Evolutionary conservation across 2,888 invertebrate species (phyloP), one percentile per base, ranked within the genome.

Genomic region (Himalopsyche tibetana): DNA sequence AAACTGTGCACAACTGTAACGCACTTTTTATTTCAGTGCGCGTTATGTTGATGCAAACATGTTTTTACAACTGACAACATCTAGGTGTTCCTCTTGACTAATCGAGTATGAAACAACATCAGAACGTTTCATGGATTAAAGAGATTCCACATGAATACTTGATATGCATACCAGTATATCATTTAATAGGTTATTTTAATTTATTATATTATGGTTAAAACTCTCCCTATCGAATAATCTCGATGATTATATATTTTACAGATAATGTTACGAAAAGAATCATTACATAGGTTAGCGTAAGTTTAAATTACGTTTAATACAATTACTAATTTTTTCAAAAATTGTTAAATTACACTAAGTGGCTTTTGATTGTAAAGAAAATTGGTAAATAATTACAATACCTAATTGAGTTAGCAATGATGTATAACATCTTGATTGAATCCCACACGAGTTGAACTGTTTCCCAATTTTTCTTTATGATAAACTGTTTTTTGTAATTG

Each of bases 31-130:
- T 85, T 51, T 80, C 82, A 83, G 80, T 79, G 80, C 69, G 80
- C 82, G 74, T 69, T 45, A 55, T 63, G 74, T 82, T 85, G 82
- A 55, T 83, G 80, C 56, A 51, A 42, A 42, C 80, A 82, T 85
- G 82, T 84, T 69, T 55, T 85, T 82, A 82, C 45, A 81, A 81
- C 85, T 85, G 85, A 82, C 85, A 82, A 85, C 85, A 85, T 85
- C 85, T 85, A 74, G 85, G 82, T 82, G 82, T 74, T 74, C 15
- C 15, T 38, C 4, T 15, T 74, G 51, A 51, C 15, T 15, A 51
- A 51, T 51, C 51, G 6, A 15, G 15, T 15, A 51, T 51, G 15
- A 51, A 51, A 51, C 51, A 51, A 51, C 15, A 51, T 51, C 51
- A 51, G 51, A 51, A 51, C 51, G 51, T 51, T 51, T 15, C 51